Conservation (phyloP, 1,140 invertebrate genomes). For the Proctacanthus coquilletti region DNA sequence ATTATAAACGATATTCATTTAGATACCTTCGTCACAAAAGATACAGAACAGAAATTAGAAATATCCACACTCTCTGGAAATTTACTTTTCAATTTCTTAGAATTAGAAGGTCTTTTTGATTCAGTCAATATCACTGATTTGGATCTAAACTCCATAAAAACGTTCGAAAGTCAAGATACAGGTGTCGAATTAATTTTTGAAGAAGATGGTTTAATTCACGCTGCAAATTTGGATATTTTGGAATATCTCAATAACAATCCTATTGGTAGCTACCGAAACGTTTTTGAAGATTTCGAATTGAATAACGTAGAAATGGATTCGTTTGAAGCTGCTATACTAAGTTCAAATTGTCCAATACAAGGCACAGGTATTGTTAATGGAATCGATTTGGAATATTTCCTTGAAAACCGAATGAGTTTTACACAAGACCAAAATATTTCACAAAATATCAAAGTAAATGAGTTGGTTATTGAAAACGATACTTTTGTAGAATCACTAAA, state of each 20-base stretch:
- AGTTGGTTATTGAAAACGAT: slow-evolving; percentile 5
- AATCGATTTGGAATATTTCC: slow-evolving; percentile 16
- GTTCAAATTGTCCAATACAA: too few relatives aligned
- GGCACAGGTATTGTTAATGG: slow-evolving; percentile 10
- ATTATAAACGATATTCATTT: slow-evolving; percentile 28
- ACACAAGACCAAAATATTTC: slow-evolving; percentile 15
- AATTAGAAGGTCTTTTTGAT: slow-evolving; percentile 20
- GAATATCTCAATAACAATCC: too few relatives aligned
- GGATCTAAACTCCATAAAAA: slow-evolving; percentile 18
- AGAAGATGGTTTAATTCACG: too few relatives aligned
- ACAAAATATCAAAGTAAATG: slow-evolving; percentile 9
- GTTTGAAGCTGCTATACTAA: too few relatives aligned
- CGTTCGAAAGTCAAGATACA: slow-evolving; percentile 20
- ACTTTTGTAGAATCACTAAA: slow-evolving; percentile 7
- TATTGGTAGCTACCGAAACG: too few relatives aligned
- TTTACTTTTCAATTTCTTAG: slow-evolving; percentile 28
- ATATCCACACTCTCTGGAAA: slow-evolving; percentile 23
- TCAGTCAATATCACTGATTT: slow-evolving; percentile 28
- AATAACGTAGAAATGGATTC: slow-evolving; percentile 19
- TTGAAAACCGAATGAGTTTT: slow-evolving; percentile 14
- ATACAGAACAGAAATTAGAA: slow-evolving; percentile 27
- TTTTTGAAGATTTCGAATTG: slow-evolving; percentile 20
- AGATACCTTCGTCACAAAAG: slow-evolving; percentile 28
- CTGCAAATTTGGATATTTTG: too few relatives aligned
- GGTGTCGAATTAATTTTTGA: slow-evolving; percentile 4